Conservation (phyloP, 2,888 invertebrate species). For the Julus scanicus region DNA sequence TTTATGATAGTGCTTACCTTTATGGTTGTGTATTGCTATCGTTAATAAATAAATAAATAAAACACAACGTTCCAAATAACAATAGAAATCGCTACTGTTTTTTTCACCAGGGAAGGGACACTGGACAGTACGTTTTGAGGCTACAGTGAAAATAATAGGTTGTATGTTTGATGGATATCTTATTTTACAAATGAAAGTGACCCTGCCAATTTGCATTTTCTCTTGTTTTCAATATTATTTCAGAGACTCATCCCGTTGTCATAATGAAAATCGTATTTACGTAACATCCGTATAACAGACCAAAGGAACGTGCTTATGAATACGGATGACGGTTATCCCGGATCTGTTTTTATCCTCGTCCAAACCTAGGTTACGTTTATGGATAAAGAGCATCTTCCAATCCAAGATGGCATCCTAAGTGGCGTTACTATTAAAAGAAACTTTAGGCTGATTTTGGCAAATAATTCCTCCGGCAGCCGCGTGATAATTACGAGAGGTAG, state of each 20-base stretch:
- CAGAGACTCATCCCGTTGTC: neutral
- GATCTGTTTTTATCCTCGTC: neutral
- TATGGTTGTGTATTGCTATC: too few relatives aligned
- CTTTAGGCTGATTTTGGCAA: neutral
- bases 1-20: too few relatives aligned
- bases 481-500: conserved; percentile 1
- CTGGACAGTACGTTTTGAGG: too few relatives aligned
- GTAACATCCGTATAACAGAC: neutral
- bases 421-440: neutral
- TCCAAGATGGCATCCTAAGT: neutral
- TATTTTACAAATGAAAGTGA: too few relatives aligned
- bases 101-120: too few relatives aligned
- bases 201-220: too few relatives aligned
- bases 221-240: too few relatives aligned
- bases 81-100: too few relatives aligned
- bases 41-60: too few relatives aligned
- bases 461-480: neutral
- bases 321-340: neutral
- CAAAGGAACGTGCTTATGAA: neutral
- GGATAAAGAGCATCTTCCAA: neutral
- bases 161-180: too few relatives aligned
- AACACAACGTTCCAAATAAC: too few relatives aligned
- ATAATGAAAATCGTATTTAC: neutral
- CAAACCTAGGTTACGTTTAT: neutral
- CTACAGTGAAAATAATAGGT: too few relatives aligned